These are phyloP conservation scores for Anarrhichthys ocellatus DNA, from an alignment of 2,113 vertebrate species.

Conservation along the genomic window DNA sequence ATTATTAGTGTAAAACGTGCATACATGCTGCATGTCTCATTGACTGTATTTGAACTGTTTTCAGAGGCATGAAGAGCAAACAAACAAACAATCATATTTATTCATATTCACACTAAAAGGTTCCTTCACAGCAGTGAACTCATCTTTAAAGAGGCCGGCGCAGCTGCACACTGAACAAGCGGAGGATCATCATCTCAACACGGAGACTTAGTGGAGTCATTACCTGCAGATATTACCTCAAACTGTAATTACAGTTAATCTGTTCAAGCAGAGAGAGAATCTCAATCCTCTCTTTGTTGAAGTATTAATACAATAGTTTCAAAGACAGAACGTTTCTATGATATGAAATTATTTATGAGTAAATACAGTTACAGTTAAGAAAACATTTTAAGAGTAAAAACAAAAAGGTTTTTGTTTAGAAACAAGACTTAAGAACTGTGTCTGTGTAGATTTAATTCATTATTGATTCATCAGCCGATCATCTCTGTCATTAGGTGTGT, in stretches of 20 bases:
- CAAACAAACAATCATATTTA: not conserved
- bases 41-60: not conserved
- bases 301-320: not conserved
- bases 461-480: not conserved
- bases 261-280: not conserved
- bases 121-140: not conserved
- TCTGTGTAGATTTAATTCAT: not conserved
- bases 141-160: not conserved
- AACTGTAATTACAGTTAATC: conserved; percentile 24
- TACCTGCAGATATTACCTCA: conserved; percentile 34
- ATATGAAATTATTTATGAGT: not conserved
- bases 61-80: not conserved
- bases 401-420: not conserved
- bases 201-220: conserved; percentile 26
- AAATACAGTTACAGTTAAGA: not conserved
- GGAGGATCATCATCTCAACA: conserved; percentile 26
- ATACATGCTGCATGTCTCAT: not conserved
- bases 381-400: not conserved
- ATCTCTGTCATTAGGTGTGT: no score
- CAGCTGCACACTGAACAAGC: not conserved
- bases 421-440: not conserved
- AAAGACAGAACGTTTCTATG: not conserved
- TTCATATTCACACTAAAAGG: not conserved
- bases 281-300: not conserved
- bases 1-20: no score